Conservation (phyloP, 2,888 invertebrate species). For the Agrilus cyanescens region DNA sequence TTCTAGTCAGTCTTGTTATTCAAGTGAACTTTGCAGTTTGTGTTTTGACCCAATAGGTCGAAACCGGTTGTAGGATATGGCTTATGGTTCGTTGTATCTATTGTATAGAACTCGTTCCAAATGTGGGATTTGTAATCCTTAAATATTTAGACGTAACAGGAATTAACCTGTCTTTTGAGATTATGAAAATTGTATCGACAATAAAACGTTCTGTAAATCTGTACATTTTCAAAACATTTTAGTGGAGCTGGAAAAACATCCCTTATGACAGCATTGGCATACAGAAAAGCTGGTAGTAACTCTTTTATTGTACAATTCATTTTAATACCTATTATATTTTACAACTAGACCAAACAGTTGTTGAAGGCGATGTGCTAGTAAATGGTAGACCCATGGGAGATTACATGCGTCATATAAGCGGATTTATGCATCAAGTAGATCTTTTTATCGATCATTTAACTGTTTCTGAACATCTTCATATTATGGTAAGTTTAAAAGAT, state of each 20-base stretch:
- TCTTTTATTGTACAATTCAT: neutral
- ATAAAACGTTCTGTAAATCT: too few relatives aligned
- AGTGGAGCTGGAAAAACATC: slow-evolving; percentile 88
- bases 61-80: too few relatives aligned
- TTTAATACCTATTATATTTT: slow-evolving; percentile 9
- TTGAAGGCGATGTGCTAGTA: slow-evolving; percentile 71
- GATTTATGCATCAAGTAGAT: slow-evolving; percentile 88
- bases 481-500: slow-evolving; percentile 54
- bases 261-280: slow-evolving; percentile 71
- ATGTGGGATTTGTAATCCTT: too few relatives aligned
- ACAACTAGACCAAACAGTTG: slow-evolving; percentile 58
- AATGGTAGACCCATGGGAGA: slow-evolving; percentile 60
- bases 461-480: slow-evolving; percentile 74
- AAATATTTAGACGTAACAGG: too few relatives aligned
- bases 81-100: too few relatives aligned
- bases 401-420: slow-evolving; percentile 71
- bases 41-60: too few relatives aligned
- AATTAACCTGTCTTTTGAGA: too few relatives aligned
- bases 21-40: too few relatives aligned
- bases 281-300: slow-evolving; percentile 57
- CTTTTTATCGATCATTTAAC: slow-evolving; percentile 77
- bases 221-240: slow-evolving; percentile 21
- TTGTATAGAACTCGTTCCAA: too few relatives aligned
- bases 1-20: too few relatives aligned
- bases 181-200: too few relatives aligned